Conservation (phyloP, 1,140 invertebrate genomes). For the Cyphomyrmex costatus region DNA sequence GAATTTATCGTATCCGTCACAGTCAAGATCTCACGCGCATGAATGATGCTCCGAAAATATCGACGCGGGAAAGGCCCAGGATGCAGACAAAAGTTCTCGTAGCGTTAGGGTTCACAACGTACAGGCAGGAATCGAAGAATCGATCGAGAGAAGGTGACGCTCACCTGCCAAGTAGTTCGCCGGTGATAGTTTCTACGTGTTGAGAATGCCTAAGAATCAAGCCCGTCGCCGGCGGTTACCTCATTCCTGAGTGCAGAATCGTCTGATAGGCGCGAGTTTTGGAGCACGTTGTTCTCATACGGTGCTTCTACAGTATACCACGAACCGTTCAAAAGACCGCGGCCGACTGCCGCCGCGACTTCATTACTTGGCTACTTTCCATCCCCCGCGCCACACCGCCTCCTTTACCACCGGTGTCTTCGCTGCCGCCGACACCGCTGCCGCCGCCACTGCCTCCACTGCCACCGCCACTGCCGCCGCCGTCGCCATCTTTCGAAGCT, state of each 20-base stretch:
- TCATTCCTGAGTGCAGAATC: slow-evolving; percentile 33
- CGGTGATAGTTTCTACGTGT: background rate
- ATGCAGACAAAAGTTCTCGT: background rate
- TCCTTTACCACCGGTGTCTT: slow-evolving; percentile 21
- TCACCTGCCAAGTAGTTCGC: slow-evolving; percentile 18
- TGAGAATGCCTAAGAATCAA: background rate
- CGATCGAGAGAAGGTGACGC: slow-evolving; percentile 7
- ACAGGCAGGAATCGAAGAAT: slow-evolving; percentile 5
- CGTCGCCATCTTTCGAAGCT: slow-evolving; percentile 19
- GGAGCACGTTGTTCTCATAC: slow-evolving; percentile 20
- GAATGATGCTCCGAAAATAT: slow-evolving; percentile 36
- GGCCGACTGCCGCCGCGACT: slow-evolving; percentile 25
- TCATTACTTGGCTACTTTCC: slow-evolving; percentile 32
- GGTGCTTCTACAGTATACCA: background rate
- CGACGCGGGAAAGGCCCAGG: slow-evolving; percentile 12
- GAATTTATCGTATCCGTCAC: background rate
- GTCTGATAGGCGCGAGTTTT: slow-evolving; percentile 22
- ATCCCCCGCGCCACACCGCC: slow-evolving; percentile 18
- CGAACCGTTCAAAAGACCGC: slow-evolving; percentile 34
- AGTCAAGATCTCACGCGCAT: background rate
- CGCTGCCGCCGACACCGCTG: background rate
- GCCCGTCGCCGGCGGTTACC: background rate
- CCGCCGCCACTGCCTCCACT: background rate
- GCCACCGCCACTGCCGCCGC: background rate
- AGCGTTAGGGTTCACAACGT: background rate